Percentiles rank a stretch among this genome's conserved stretches.
Evolutionary conservation across 2,797 vertebrate genomes (phyloP).

Genomic region (Apodemus agrarius): DNA sequence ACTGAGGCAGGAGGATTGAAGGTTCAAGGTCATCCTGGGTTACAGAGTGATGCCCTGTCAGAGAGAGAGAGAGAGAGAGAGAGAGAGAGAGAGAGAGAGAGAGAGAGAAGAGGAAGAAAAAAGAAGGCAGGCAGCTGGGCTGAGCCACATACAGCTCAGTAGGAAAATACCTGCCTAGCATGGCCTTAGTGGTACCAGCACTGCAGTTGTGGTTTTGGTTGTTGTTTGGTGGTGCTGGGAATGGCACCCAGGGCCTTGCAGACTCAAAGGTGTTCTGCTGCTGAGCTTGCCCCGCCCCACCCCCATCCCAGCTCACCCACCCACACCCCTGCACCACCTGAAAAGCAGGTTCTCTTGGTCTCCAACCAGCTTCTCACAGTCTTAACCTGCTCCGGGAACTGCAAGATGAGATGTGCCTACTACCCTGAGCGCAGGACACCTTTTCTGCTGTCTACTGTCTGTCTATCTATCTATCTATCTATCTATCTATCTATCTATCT

Average conservation of each 20-base stretch:
- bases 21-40: neutral
- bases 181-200: neutral
- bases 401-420: neutral
- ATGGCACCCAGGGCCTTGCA: neutral
- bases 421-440: fast-evolving
- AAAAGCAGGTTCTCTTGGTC: neutral
- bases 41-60: neutral
- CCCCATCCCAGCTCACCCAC: neutral
- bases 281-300: neutral
- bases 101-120: neutral
- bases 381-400: neutral
- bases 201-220: neutral
- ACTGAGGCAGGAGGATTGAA: neutral
- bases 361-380: neutral
- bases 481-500: neutral
- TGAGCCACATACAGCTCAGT: neutral
- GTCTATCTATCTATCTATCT: neutral
- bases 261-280: neutral
- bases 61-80: neutral
- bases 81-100: neutral
- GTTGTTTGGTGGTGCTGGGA: neutral
- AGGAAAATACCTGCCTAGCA: neutral
- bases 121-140: neutral
- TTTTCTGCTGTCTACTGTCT: neutral
- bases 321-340: neutral